Evolutionary conservation across 1,140 invertebrate genomes (phyloP).

Genomic region (Diabrotica virgifera): DNA sequence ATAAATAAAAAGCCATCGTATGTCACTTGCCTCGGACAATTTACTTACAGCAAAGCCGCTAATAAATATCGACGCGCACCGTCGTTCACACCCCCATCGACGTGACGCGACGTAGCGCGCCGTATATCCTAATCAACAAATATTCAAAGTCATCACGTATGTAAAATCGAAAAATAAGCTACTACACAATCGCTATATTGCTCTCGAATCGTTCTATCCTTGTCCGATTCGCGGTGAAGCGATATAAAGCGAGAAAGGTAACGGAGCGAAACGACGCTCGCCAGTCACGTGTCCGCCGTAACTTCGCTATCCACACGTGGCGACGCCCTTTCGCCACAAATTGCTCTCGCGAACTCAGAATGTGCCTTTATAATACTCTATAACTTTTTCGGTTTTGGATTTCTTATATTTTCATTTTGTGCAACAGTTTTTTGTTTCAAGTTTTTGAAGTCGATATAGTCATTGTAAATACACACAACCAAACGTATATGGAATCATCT

Average conservation of each 20-base stretch:
- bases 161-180: conserved; percentile 7
- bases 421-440: too few species aligned
- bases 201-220: not conserved
- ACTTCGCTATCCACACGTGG: conserved; percentile 46
- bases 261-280: conserved; percentile 34
- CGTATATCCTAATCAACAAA: conserved; percentile 13
- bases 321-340: conserved; percentile 46
- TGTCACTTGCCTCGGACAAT: not conserved
- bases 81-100: not conserved
- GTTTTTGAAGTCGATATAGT: too few species aligned
- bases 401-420: too few species aligned
- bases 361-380: conserved; percentile 20
- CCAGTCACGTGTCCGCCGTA: conserved; percentile 40
- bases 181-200: not conserved
- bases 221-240: conserved; percentile 1
- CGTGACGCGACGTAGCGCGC: not conserved
- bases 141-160: conserved; percentile 14
- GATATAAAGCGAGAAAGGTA: conserved; percentile 24
- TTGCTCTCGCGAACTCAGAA: conserved; percentile 36
- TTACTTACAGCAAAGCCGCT: not conserved
- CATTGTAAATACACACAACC: too few species aligned
- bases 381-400: too few species aligned
- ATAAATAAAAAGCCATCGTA: too few species aligned
- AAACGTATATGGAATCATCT: too few species aligned
- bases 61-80: not conserved